Evolutionary conservation across 2,113 vertebrate genomes (phyloP).

Genomic region (Sakesphorus luctuosus): DNA sequence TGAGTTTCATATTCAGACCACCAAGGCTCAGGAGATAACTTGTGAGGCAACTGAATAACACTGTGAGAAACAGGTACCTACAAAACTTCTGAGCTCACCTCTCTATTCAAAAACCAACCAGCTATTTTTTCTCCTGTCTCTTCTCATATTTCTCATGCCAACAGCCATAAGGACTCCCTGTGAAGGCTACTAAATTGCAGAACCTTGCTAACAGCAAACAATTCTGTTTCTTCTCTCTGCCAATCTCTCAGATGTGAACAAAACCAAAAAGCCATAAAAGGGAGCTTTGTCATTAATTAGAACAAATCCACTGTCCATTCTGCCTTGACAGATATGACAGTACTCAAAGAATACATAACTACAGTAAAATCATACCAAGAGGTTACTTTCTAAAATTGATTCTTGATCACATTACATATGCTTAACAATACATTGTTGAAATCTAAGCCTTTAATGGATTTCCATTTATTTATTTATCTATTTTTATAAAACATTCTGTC

Average conservation of each 20-base stretch:
- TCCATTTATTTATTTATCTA: neutral
- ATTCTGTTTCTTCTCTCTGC: neutral
- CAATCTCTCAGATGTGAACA: neutral
- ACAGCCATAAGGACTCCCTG: neutral
- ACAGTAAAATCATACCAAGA: neutral
- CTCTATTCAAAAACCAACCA: neutral
- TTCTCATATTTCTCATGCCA: neutral
- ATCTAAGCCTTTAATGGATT: neutral
- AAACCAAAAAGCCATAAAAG: neutral
- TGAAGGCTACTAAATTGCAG: neutral
- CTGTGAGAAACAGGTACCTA: neutral
- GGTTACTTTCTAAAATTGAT: neutral
- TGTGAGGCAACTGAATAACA: neutral
- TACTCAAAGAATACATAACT: neutral
- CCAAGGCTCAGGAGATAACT: neutral
- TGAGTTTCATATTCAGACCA: neutral
- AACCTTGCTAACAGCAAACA: neutral
- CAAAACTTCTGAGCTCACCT: neutral
- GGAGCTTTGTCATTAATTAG: neutral
- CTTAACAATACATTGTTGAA: neutral
- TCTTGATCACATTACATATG: neutral
- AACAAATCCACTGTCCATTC: neutral
- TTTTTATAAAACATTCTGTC: neutral
- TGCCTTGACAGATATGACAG: neutral
- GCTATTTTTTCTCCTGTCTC: neutral